Conservation (phyloP, 2,113 vertebrate species). For the Acanthochromis polyacanthus region DNA sequence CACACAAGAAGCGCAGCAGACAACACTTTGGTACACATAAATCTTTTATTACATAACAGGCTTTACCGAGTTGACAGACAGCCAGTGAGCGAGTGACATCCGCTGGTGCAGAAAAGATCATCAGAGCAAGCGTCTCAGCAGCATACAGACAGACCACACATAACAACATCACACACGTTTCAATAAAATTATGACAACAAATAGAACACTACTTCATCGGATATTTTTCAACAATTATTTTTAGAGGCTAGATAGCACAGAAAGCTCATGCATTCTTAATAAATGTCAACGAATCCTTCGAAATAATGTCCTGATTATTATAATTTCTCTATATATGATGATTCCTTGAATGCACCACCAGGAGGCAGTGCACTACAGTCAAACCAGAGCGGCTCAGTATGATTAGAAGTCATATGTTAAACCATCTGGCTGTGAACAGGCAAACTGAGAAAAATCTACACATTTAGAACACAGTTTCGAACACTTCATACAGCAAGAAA, state of each 20-base stretch:
- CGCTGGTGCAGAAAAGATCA: constrained; percentile 47
- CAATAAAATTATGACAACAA: constrained; percentile 41
- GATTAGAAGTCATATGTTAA: constrained; percentile 11
- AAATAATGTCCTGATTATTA: not conserved
- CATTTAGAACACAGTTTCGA: constrained; percentile 59
- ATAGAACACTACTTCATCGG: constrained; percentile 32
- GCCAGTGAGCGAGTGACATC: constrained; percentile 48
- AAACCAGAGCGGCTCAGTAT: not conserved
- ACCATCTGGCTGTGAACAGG: constrained; percentile 32
- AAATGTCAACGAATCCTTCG: not conserved
- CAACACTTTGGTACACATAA: constrained; percentile 46
- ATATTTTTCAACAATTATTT: not conserved
- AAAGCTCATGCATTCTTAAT: not conserved
- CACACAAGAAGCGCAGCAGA: constrained; percentile 22
- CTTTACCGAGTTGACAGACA: constrained; percentile 67
- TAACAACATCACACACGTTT: constrained; percentile 37
- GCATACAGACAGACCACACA: constrained; percentile 51
- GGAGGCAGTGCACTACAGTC: constrained; percentile 42
- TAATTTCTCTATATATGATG: not conserved
- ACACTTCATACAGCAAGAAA: constrained; percentile 65
- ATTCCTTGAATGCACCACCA: constrained; percentile 25
- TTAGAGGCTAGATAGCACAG: not conserved
- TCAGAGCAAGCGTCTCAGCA: constrained; percentile 41
- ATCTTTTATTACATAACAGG: constrained; percentile 81
- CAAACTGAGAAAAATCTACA: constrained; percentile 39